These are phyloP conservation scores for Orius insidiosus DNA, from an alignment of 1,140 invertebrate genomes.

Conservation along the genomic window DNA sequence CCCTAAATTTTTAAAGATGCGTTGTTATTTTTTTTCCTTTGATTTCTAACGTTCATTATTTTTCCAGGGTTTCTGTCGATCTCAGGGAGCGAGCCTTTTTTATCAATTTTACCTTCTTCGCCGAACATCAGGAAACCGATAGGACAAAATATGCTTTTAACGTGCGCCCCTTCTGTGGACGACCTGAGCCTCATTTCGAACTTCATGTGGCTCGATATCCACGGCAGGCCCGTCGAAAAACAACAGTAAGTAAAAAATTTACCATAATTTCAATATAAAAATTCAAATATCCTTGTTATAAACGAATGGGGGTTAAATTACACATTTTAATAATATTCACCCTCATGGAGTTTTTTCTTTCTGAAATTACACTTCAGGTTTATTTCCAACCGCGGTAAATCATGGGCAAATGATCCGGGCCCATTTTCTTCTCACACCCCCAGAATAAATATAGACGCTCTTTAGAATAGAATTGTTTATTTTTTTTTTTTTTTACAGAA, in stretches of 20 bases:
- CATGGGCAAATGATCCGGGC: not conserved
- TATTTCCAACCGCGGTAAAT: not conserved
- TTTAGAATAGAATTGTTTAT: not conserved
- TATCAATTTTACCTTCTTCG: slow-evolving; percentile 47
- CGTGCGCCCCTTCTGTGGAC: slow-evolving; percentile 44
- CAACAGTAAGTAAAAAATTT: not conserved
- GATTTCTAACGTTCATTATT: no score
- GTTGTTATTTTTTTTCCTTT: no score
- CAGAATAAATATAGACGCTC: no score
- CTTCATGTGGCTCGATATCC: slow-evolving; percentile 52
- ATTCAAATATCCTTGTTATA: not conserved
- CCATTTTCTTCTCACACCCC: no score
- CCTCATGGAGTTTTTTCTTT: not conserved
- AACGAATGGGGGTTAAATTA: not conserved
- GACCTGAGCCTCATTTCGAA: slow-evolving; percentile 42
- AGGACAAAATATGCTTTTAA: slow-evolving; percentile 47
- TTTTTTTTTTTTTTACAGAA: slow-evolving; percentile 16
- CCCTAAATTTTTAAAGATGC: no score
- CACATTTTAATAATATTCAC: not conserved
- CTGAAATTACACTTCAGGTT: not conserved
- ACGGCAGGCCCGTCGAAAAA: slow-evolving; percentile 39
- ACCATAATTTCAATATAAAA: slow-evolving; percentile 3
- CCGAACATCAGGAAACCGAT: slow-evolving; percentile 45
- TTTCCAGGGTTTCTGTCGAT: no score
- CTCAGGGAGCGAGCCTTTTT: slow-evolving; percentile 13